Evolutionary conservation across 2,888 invertebrate genomes (phyloP).

Genomic region (Leptopterna dolabrata): DNA sequence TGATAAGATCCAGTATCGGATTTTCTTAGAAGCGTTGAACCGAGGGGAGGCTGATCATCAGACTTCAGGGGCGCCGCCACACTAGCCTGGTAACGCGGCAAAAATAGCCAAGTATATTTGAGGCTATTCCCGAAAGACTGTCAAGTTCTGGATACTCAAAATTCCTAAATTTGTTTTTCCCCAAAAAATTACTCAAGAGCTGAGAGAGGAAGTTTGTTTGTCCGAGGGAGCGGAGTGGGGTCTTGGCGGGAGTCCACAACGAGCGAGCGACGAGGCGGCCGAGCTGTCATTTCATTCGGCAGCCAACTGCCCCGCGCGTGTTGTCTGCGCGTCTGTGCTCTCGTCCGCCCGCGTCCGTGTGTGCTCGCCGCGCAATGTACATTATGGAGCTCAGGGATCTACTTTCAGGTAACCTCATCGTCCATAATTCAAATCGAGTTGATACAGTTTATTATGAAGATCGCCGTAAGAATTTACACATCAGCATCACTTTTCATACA

Average conservation of each 20-base stretch:
- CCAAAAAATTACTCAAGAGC: no score
- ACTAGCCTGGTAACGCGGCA: no score
- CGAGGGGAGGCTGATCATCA: no score
- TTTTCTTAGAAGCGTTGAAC: no score
- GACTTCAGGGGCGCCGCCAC: no score
- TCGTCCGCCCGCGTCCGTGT: background rate
- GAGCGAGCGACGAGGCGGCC: background rate
- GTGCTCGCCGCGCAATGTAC: constrained; percentile 46
- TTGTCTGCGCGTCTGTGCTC: background rate
- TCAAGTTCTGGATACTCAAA: no score
- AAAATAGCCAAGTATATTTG: no score
- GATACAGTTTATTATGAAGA: background rate
- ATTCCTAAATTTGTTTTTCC: no score
- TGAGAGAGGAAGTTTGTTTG: background rate
- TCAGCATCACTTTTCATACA: no score
- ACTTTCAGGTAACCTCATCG: constrained; percentile 52
- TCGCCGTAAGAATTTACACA: no score
- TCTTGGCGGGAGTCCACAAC: background rate
- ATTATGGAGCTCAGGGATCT: constrained; percentile 57
- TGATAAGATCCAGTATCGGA: no score
- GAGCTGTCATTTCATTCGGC: background rate
- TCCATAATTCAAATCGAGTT: background rate
- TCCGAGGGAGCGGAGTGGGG: background rate
- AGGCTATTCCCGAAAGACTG: no score
- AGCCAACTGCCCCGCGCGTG: background rate